These are phyloP conservation scores for Enteromius radiatus DNA, from an alignment of 2,797 vertebrate genomes.

Conservation along the genomic window DNA sequence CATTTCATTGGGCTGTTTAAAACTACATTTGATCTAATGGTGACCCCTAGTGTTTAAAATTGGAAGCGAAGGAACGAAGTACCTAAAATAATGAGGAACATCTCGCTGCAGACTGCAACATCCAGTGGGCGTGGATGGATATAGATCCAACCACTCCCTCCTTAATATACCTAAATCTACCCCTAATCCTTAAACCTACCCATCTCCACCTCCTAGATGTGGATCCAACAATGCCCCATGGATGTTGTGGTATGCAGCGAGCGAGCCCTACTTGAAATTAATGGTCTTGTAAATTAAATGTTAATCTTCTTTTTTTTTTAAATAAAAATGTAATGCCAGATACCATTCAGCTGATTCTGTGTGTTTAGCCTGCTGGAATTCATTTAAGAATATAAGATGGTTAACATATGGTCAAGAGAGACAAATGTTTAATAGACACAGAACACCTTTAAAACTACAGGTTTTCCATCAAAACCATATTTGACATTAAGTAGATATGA, in stretches of 20 bases:
- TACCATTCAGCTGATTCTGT: too few relatives aligned
- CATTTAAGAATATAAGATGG: not conserved
- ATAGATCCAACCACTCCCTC: too few relatives aligned
- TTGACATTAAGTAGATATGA: not conserved
- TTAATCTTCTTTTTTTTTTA: not conserved
- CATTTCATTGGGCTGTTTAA: not conserved
- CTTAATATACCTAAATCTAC: too few relatives aligned
- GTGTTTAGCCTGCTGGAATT: not conserved
- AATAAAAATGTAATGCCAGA: not conserved
- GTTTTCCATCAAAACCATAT: not conserved
- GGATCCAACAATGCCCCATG: too few relatives aligned
- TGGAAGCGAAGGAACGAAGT: not conserved
- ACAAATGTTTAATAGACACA: not conserved
- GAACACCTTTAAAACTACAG: not conserved
- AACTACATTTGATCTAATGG: not conserved
- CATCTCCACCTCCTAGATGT: too few relatives aligned
- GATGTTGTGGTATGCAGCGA: too few relatives aligned
- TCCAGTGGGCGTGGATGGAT: too few relatives aligned
- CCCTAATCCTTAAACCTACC: too few relatives aligned
- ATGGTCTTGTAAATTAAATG: not conserved
- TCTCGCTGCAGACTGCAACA: too few relatives aligned
- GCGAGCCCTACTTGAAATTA: not conserved
- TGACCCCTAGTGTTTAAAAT: slow-evolving; percentile 10
- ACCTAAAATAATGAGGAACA: not conserved
- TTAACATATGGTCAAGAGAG: not conserved